phyloP scores from a whole-genome alignment of 2,888 invertebrate genomes.

The Epirrhoe tristata region DNA sequence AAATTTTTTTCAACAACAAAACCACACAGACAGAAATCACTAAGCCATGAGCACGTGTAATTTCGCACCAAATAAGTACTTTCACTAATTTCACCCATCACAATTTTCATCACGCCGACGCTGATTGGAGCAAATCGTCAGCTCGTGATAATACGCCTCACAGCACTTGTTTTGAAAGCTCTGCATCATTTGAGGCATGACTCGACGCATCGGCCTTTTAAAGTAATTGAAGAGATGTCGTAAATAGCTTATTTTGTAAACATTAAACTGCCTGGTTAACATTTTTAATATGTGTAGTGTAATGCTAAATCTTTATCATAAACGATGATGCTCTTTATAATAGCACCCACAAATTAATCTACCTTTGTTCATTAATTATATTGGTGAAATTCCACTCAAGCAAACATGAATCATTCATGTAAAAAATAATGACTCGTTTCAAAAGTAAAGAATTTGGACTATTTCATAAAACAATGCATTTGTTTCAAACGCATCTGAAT shows the following conservation, averaged over 20 bases:
- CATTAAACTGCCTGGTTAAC: background rate
- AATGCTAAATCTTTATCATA: background rate
- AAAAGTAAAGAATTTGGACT: slow-evolving; percentile 28
- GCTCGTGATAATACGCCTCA: slow-evolving; percentile 35
- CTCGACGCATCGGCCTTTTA: slow-evolving; percentile 47
- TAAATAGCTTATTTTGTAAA: background rate
- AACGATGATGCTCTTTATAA: background rate
- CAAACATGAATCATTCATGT: slow-evolving; percentile 19
- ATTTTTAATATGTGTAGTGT: background rate
- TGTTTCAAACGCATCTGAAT: slow-evolving; percentile 34
- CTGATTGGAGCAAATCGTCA: slow-evolving; percentile 43
- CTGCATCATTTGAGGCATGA: slow-evolving; percentile 48
- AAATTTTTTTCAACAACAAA: slow-evolving; percentile 5
- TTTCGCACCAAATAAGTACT: slow-evolving; percentile 36
- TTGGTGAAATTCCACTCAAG: background rate
- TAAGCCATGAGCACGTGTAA: slow-evolving; percentile 23
- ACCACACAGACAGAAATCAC: slow-evolving; percentile 9
- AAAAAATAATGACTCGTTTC: slow-evolving; percentile 29
- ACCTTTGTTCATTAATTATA: slow-evolving; percentile 8
- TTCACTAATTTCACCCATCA: slow-evolving; percentile 38
- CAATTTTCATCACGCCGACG: slow-evolving; percentile 36
- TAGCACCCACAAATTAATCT: background rate
- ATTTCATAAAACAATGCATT: slow-evolving; percentile 13
- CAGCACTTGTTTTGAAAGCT: slow-evolving; percentile 51
- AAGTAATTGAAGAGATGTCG: slow-evolving; percentile 43